These are phyloP conservation scores for Clarias macrocephalus DNA, from an alignment of 2,113 vertebrate species.

Conservation along the genomic window DNA sequence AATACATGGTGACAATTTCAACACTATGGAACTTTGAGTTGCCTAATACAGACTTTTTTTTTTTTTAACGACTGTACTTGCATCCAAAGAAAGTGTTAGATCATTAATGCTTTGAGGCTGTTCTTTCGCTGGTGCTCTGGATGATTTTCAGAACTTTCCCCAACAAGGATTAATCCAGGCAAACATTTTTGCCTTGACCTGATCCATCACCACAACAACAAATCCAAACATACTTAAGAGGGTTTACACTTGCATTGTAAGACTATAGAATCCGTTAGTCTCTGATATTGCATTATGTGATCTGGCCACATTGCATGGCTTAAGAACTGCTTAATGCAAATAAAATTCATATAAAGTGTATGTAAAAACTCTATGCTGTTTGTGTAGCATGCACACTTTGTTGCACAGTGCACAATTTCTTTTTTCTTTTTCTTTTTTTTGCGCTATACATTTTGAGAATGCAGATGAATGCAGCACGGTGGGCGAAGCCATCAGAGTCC, in stretches of 20 bases:
- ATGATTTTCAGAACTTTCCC: not conserved
- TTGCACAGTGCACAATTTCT: not conserved
- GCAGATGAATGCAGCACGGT: not conserved
- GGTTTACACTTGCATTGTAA: not conserved
- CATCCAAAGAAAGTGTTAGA: not conserved
- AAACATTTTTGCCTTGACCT: no score
- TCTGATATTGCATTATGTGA: not conserved
- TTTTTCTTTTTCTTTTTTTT: not conserved
- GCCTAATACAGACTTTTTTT: not conserved
- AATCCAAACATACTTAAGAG: not conserved
- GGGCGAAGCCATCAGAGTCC: not conserved
- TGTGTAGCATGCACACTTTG: not conserved
- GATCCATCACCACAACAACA: no score
- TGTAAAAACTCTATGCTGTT: not conserved
- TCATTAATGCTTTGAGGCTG: not conserved
- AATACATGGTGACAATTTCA: slow-evolving; percentile 75
- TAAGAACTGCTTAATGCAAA: not conserved
- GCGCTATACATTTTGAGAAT: no score
- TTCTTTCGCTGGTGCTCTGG: not conserved
- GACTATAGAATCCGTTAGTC: not conserved
- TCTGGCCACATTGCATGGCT: not conserved
- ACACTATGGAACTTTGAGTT: slow-evolving; percentile 78
- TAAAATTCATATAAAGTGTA: not conserved
- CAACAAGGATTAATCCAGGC: no score
- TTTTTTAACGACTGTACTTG: not conserved